Conservation (phyloP, 2,113 vertebrate genomes). For the Dendropsophus ebraccatus region DNA sequence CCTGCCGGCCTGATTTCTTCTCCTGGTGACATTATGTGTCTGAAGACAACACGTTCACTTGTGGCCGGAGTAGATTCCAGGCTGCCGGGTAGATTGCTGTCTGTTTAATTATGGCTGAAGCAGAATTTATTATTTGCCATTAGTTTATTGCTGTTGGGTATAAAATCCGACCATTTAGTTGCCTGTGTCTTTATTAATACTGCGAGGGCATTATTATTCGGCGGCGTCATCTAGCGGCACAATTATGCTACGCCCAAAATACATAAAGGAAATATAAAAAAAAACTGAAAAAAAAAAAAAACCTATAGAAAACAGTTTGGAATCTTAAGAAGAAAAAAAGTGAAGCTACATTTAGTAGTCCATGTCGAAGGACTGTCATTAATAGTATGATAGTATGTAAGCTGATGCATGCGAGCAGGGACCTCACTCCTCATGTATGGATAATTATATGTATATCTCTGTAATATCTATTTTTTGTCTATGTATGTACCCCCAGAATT, state of each 20-base stretch:
- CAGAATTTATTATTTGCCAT: constrained; percentile 31
- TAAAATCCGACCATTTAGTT: neutral
- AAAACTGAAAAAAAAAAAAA: neutral
- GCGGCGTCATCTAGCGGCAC: neutral
- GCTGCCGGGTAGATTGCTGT: constrained; percentile 14
- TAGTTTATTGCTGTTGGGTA: constrained; percentile 5
- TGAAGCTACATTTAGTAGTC: neutral
- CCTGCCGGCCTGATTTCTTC: constrained; percentile 71
- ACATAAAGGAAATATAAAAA: neutral
- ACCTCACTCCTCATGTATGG: too few species aligned
- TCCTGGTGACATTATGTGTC: constrained; percentile 42
- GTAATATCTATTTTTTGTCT: too few species aligned
- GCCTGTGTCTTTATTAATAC: neutral
- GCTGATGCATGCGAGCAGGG: too few species aligned
- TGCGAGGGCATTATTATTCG: neutral
- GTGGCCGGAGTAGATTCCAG: constrained; percentile 14
- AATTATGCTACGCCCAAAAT: neutral
- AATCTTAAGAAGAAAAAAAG: neutral
- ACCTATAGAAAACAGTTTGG: neutral
- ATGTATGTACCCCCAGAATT: too few species aligned
- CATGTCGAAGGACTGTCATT: neutral
- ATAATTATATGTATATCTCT: too few species aligned
- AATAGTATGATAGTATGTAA: too few species aligned
- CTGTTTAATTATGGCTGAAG: constrained; percentile 4
- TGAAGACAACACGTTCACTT: constrained; percentile 44